phyloP scores from a whole-genome alignment of 2,797 vertebrate species.

The Enteromius mattozi region DNA sequence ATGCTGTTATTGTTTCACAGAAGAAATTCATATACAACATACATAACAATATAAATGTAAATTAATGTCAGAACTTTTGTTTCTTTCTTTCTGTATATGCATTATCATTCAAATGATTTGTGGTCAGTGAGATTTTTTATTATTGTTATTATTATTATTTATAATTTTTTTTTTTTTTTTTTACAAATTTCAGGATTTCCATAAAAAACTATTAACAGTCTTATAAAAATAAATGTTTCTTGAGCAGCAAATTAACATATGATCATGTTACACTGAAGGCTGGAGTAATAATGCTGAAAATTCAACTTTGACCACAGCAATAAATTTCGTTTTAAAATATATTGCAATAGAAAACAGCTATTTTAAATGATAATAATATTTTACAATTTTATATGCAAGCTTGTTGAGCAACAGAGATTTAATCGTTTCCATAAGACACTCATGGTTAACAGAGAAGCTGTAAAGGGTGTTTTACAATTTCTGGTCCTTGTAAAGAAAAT shows the following conservation, averaged over 20 bases:
- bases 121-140: background rate
- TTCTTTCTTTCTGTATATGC: background rate
- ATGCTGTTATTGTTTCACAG: background rate
- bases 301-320: background rate
- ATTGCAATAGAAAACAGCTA: background rate
- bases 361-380: background rate
- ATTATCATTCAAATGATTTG: background rate
- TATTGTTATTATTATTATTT: no score
- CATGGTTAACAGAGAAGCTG: background rate
- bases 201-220: background rate
- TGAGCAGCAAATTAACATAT: background rate
- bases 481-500: background rate
- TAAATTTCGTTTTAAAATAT: background rate
- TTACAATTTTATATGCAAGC: background rate
- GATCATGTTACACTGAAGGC: background rate
- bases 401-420: background rate
- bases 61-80: background rate
- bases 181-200: background rate
- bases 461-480: background rate
- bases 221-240: background rate
- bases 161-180: background rate
- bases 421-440: background rate
- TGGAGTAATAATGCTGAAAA: background rate
- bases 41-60: background rate
- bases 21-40: background rate